Base-by-base conservation (phyloP, 2,797 vertebrate genomes). In the Tenualosa ilisha region DNA sequence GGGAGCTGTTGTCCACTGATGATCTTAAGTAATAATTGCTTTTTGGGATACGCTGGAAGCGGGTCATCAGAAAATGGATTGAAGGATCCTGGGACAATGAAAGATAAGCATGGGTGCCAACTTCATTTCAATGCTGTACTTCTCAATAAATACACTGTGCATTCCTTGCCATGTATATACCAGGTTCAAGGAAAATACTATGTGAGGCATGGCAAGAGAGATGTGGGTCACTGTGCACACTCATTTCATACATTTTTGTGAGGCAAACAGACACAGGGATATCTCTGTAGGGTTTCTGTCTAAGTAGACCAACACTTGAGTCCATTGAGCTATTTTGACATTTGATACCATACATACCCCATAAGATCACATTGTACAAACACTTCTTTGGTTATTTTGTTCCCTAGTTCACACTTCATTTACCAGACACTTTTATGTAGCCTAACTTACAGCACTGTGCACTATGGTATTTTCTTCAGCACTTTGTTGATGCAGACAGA, bases 1-100 rank as follows among this genome's bases (percentile, higher is more conserved):
- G 98, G 98, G 63, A 99, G 95, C 89, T 99, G 98, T 86, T 99
- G 98, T 61, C 98, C 98, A 85, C 98, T 99, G 92, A 99, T 98
- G 93, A 99, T 96, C 94, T 99, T 99, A 89, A 99, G 94, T 86
- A 98, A 93, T 75, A 99, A 96, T 90, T 99, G 98, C 88, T 99
- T 99, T 94, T 99, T 99, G 84, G 98, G 97, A 89, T 96, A 96
- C 15, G 97, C 98, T 91, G 98, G 98, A 90, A 99, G 96, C 1
- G 98, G 98, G 85, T 99, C 98, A 82, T 96, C 96, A 89, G 96
- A 96, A 90, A 97, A 97, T 68, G 97, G 97, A 92, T 97, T 99
- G 92, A 99, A 99, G 6, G 96, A 96, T 89, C 97, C 98, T 99
- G 91, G 61, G 92, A 86, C 81, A 85, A 87, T 17, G 40, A 87